Evolutionary conservation across 1,140 invertebrate species (phyloP).

Genomic region (Drosophila nigrodunni): DNA sequence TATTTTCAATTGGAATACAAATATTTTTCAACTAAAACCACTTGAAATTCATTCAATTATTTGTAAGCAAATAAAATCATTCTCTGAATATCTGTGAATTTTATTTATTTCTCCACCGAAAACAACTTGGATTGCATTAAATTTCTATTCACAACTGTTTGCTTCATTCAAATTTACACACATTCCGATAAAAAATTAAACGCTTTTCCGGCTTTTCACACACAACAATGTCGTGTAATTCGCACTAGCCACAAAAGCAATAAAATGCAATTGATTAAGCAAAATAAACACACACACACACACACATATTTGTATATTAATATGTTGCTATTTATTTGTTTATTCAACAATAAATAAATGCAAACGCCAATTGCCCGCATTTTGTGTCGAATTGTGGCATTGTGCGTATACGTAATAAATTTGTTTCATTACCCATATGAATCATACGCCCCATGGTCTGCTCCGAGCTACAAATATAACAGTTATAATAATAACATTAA

Average conservation of each 20-base stretch:
- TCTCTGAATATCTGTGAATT: too few relatives aligned
- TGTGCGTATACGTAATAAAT: conserved; percentile 61
- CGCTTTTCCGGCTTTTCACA: too few relatives aligned
- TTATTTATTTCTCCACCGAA: too few relatives aligned
- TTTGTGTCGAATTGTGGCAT: conserved; percentile 2
- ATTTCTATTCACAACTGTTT: too few relatives aligned
- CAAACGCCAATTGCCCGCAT: conserved; percentile 39
- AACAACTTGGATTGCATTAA: too few relatives aligned
- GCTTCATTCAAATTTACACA: too few relatives aligned
- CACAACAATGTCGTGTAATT: background rate
- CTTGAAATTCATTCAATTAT: too few relatives aligned
- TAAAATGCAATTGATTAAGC: conserved; percentile 38
- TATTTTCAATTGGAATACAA: too few relatives aligned
- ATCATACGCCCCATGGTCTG: conserved; percentile 59
- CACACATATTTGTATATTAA: background rate
- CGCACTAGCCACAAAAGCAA: conserved; percentile 10
- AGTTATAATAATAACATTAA: conserved; percentile 26
- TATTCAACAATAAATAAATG: conserved; percentile 42
- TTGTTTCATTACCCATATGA: conserved; percentile 39
- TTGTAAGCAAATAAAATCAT: too few relatives aligned
- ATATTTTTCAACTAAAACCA: too few relatives aligned
- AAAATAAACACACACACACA: background rate
- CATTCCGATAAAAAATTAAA: too few relatives aligned
- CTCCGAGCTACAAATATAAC: background rate
- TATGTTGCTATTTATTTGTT: conserved; percentile 34